Evolutionary conservation across 2,797 vertebrate species (phyloP), one percentile per base, ranked within the genome.

Genomic region (Babyrousa celebensis): DNA sequence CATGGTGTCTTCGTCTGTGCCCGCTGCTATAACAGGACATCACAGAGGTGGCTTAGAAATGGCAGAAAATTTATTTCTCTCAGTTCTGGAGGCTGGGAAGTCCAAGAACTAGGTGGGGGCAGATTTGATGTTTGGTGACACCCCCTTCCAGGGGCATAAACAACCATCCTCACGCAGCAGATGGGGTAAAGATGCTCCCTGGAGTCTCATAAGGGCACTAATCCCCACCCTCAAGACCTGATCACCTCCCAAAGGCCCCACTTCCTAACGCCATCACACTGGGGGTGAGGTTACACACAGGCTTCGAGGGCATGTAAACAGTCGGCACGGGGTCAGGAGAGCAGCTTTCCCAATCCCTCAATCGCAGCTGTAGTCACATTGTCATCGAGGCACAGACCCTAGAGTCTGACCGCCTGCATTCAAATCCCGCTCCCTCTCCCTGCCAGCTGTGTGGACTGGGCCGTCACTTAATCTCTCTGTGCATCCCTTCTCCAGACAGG

Each of bases 141-240:
- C 32, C 58, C 21, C 7, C 27, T 25, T 88, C 23, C 58, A 65
- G 27, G 25, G 40, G 74, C 77, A 58, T 1, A 3, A 36, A 48
- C 9, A 2, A 0, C 36, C n/a, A 6, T 62, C 54, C 9, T 54
- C 62, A 77, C 1, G 11, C 25, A 23, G 0, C 0, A 0, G 54
- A 2, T 84, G 25, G 62, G 8, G 12, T 40, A 12, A 83, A 48
- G 23, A 12, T 52, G 17, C 17, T 74, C 21, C 27, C 29, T 21
- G 48, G 60, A 25, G 25, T 62, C 18, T 84, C 54, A 12, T 25
- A 36, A 70, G 18, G 60, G 70, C 25, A 20, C 75, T 32, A 56
- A 52, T n/a, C 12, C 18, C 74, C 17, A 36, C 27, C 48, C 12
- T 92, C 25, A n/a, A 21, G 77, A 16, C 23, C 7, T 52, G 7